phyloP scores from a whole-genome alignment of 2,113 vertebrate species.

The Corythoichthys intestinalis region DNA sequence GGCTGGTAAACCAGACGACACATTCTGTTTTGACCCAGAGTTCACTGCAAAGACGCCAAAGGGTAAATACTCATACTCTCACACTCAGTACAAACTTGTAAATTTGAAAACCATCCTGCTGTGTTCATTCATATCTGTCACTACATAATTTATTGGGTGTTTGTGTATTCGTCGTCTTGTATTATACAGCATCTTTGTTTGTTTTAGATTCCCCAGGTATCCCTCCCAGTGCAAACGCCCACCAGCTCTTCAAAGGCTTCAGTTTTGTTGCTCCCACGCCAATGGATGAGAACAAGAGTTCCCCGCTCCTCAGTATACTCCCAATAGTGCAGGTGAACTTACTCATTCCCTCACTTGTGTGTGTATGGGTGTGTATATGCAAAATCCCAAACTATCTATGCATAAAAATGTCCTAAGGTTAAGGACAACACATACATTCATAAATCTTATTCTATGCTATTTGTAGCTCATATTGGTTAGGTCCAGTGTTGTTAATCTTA shows the following conservation, averaged over 20 bases:
- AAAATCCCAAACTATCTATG: neutral
- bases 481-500: neutral
- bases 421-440: neutral
- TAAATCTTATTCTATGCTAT: neutral
- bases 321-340: constrained; percentile 88
- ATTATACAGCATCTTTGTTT: constrained; percentile 33
- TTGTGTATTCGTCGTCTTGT: constrained; percentile 20
- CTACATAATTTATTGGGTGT: constrained; percentile 28
- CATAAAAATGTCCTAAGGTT: neutral
- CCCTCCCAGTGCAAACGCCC: constrained; percentile 93
- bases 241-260: constrained; percentile 98
- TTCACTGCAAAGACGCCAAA: constrained; percentile 99
- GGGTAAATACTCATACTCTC: constrained; percentile 69
- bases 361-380: neutral
- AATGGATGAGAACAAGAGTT: constrained; percentile 88
- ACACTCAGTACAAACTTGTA: constrained; percentile 11
- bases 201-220: constrained; percentile 92
- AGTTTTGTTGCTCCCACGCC: constrained; percentile 91
- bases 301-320: constrained; percentile 83
- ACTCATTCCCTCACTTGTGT: neutral
- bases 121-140: constrained; percentile 4
- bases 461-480: neutral
- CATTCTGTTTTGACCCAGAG: constrained; percentile 98
- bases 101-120: constrained; percentile 26
- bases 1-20: constrained; percentile 94